Conservation (phyloP, 2,113 vertebrate species). For the Oplegnathus fasciatus region DNA sequence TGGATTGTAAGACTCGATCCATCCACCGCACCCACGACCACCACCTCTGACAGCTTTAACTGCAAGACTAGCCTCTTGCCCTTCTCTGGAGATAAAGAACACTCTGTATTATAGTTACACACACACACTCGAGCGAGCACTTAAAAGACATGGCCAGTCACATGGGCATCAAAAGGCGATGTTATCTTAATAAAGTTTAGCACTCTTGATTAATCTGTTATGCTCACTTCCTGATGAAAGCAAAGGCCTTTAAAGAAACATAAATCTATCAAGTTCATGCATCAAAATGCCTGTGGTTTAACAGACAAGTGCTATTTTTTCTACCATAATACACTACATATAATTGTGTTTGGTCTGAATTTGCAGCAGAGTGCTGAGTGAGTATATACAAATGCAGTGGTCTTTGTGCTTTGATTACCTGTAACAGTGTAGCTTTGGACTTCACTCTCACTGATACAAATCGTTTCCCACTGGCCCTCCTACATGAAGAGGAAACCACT, state of each 20-base stretch:
- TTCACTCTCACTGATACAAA: conserved; percentile 89
- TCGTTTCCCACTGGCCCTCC: conserved; percentile 94
- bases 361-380: not conserved
- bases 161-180: not conserved
- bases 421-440: conserved; percentile 88
- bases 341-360: not conserved
- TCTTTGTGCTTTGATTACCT: conserved; percentile 83
- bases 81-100: conserved; percentile 82
- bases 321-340: not conserved
- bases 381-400: not conserved
- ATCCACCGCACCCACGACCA: conserved; percentile 83
- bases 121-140: not conserved
- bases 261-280: not conserved
- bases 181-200: not conserved
- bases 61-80: conserved; percentile 86
- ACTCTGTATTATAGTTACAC: not conserved
- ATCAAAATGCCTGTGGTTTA: not conserved
- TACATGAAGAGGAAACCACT: conserved; percentile 56
- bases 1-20: conserved; percentile 87
- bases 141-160: not conserved
- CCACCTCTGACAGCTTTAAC: conserved; percentile 83
- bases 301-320: not conserved
- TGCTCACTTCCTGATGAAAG: not conserved
- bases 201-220: not conserved
- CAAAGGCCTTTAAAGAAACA: not conserved